Evolutionary conservation across 2,888 invertebrate genomes (phyloP), one percentile per base, ranked within the genome.

Genomic region (Tortricodes alternella): DNA sequence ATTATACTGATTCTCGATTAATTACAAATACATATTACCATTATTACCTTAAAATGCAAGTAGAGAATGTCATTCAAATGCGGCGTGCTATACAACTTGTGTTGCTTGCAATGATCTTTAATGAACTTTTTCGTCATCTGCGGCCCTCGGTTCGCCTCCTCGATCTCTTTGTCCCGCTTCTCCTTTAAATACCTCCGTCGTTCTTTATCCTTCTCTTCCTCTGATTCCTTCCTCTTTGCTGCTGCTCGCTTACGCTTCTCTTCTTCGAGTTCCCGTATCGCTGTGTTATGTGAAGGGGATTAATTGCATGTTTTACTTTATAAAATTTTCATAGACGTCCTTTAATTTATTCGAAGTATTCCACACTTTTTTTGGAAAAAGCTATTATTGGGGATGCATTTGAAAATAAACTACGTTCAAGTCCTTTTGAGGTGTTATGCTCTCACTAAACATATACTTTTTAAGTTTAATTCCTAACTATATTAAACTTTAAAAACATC

Each of bases 61-160:
- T 99, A 99, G 0, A 99, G 90, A 8, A 98, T 97, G 80, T 98
- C 98, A 80, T 99, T 99, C 7, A 99, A 87, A 66, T 94, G 87
- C 0, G 98, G 98, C 0, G 98, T 98, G 64, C 93, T 91, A 76
- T 98, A 99, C 0, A 98, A 85, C 70, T 95, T 95, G 62, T 96
- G 92, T 62, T 97, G 94, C 74, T 94, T 96, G 86, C 98, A 99
- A 68, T 96, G 94, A 51, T 96, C 93, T 64, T 89, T 92, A 41
- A 99, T 91, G 48, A 93, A 94, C 65, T 95, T 93, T 74, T 96
- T 95, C 0, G 97, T 98, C 93, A 99, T 97, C 65, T 80, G 68
- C 3, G 90, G 91, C 0, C 79, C 73, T 59, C 65, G 80, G 38
- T 80, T 83, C 68, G 75, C 63, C 59, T 88, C 89, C 55, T 89